Percentiles rank a stretch among this genome's conserved stretches.
These are phyloP conservation scores for Cherax destructor DNA, from an alignment of 1,140 invertebrate genomes.

Conservation along the genomic window DNA sequence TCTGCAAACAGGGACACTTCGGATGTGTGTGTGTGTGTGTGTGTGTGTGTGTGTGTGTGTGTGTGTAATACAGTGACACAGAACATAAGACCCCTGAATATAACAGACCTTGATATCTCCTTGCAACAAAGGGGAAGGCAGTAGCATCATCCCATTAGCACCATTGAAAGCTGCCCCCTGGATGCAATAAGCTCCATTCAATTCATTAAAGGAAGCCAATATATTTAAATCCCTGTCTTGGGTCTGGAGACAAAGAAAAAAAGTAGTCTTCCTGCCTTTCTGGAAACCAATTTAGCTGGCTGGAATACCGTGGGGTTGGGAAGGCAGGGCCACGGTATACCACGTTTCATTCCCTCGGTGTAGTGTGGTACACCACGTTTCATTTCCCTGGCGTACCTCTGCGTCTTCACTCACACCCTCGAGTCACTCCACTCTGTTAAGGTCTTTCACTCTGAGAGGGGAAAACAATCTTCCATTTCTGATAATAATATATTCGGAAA, in stretches of 20 bases:
- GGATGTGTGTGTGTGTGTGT: too few relatives aligned
- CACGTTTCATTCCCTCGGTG: neutral
- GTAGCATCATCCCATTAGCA: neutral
- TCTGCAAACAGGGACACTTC: too few relatives aligned
- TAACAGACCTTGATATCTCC: neutral
- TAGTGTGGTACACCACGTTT: too few relatives aligned
- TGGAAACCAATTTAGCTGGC: neutral
- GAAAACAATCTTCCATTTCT: too few relatives aligned
- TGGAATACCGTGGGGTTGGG: neutral
- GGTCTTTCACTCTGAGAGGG: too few relatives aligned
- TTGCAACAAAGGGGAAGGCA: neutral
- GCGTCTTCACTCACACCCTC: too few relatives aligned
- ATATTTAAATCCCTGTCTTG: neutral
- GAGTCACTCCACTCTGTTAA: too few relatives aligned
- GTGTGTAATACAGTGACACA: too few relatives aligned
- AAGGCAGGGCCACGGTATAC: too few relatives aligned
- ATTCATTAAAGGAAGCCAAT: constrained; percentile 17
- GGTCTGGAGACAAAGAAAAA: neutral
- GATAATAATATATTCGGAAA: too few relatives aligned
- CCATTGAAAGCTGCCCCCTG: neutral
- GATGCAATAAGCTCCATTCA: neutral
- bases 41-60: too few relatives aligned
- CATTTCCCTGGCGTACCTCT: too few relatives aligned
- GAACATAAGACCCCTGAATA: neutral
- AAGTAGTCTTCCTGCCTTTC: neutral